Evolutionary conservation across 2,888 invertebrate genomes (phyloP).

Genomic region (Leucophora obtusa): DNA sequence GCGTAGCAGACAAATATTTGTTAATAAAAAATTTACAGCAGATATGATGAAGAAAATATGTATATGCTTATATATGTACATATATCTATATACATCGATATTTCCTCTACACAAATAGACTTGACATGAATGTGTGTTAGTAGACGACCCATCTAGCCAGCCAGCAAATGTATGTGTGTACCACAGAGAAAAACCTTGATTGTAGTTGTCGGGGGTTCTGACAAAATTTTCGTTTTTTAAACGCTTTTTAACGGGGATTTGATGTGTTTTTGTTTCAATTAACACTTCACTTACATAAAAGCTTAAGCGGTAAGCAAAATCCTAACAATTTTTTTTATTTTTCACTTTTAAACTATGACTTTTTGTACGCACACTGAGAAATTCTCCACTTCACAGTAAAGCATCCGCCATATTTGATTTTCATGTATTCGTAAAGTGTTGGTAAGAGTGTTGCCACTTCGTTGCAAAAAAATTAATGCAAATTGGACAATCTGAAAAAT

Average conservation of each 20-base stretch:
- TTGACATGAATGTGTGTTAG: slow-evolving; percentile 34
- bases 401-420: slow-evolving; percentile 64
- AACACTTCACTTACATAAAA: slow-evolving; percentile 62
- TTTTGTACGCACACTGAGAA: slow-evolving; percentile 63
- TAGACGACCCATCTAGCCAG: slow-evolving; percentile 30
- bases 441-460: slow-evolving; percentile 27
- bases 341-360: slow-evolving; percentile 57
- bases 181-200: slow-evolving; percentile 58
- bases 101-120: slow-evolving; percentile 41
- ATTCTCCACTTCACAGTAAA: slow-evolving; percentile 60
- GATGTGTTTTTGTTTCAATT: slow-evolving; percentile 11
- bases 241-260: neutral
- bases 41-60: slow-evolving; percentile 61
- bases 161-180: slow-evolving; percentile 33
- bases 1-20: slow-evolving; percentile 39
- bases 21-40: slow-evolving; percentile 53
- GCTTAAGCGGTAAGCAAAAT: slow-evolving; percentile 53
- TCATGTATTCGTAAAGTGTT: slow-evolving; percentile 55
- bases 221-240: slow-evolving; percentile 23
- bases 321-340: slow-evolving; percentile 46
- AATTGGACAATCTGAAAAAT: neutral
- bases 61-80: slow-evolving; percentile 56
- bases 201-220: slow-evolving; percentile 39
- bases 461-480: neutral
- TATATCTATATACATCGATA: slow-evolving; percentile 37